Conservation (phyloP, 2,797 vertebrate genomes). For the Centroberyx gerrardi region DNA sequence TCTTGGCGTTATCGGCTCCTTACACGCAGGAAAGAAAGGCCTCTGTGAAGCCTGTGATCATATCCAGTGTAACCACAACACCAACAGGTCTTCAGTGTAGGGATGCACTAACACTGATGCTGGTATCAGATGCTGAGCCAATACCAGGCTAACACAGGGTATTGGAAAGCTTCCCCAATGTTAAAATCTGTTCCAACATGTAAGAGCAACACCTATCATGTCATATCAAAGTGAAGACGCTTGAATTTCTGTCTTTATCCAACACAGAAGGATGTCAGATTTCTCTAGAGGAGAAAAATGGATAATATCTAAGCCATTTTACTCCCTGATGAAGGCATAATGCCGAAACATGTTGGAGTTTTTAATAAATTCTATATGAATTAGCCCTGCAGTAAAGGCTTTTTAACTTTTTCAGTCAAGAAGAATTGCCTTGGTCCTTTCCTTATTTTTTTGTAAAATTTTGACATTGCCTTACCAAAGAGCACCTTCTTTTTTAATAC, state of each 20-base stretch:
- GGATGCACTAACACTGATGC: background rate
- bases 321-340: too few relatives aligned
- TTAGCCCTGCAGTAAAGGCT: too few relatives aligned
- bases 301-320: background rate
- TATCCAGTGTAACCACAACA: conserved; percentile 17
- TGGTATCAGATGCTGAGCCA: background rate
- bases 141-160: background rate
- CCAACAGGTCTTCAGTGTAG: background rate
- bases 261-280: background rate
- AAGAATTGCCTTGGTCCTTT: too few relatives aligned
- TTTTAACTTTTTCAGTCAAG: too few relatives aligned
- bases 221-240: background rate
- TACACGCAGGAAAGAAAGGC: conserved; percentile 7
- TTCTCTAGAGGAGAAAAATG: background rate
- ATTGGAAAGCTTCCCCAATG: background rate
- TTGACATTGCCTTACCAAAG: too few relatives aligned
- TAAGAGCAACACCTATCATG: background rate
- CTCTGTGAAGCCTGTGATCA: conserved; percentile 15
- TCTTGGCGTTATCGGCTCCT: conserved; percentile 17
- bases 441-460: too few relatives aligned
- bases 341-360: too few relatives aligned
- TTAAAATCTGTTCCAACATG: background rate
- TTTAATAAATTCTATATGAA: too few relatives aligned
- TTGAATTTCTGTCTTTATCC: background rate
- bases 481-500: too few relatives aligned